Evolutionary conservation across 2,888 invertebrate species (phyloP).

Genomic region (Neocrepidodera transversa): DNA sequence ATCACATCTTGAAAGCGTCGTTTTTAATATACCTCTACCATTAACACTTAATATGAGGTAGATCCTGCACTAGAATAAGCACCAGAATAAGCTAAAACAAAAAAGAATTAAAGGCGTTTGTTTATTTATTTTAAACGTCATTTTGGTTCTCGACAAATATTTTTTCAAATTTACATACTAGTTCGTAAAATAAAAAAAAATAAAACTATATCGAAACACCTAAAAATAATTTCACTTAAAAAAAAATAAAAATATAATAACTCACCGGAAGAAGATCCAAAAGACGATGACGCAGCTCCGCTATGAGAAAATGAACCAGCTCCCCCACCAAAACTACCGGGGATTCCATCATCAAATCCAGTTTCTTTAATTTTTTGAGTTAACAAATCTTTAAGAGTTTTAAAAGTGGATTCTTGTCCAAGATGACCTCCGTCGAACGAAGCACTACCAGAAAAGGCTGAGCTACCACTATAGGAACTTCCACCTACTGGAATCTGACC

Average conservation of each 20-base stretch:
- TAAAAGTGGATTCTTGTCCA: slow-evolving; percentile 8
- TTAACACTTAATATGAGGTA: not conserved
- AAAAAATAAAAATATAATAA: too few species aligned
- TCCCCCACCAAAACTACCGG: slow-evolving; percentile 34
- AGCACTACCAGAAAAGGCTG: slow-evolving; percentile 21
- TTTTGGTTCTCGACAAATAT: too few species aligned
- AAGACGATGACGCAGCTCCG: slow-evolving; percentile 6
- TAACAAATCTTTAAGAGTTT: slow-evolving; percentile 14
- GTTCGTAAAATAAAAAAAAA: not conserved
- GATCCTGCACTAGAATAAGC: slow-evolving; percentile 29
- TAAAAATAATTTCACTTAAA: not conserved
- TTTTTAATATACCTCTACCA: too few species aligned
- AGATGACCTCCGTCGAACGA: slow-evolving; percentile 8
- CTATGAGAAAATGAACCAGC: slow-evolving; percentile 23
- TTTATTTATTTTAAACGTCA: not conserved
- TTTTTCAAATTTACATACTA: not conserved
- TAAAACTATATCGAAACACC: not conserved
- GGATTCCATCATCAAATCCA: not conserved
- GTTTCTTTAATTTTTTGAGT: not conserved
- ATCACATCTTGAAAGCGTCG: slow-evolving; percentile 13
- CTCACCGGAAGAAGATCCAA: slow-evolving; percentile 25
- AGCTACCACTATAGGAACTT: slow-evolving; percentile 18
- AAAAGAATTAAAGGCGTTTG: not conserved
- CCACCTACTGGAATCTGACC: not conserved
- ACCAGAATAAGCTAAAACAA: slow-evolving; percentile 21